These are phyloP conservation scores for Rhinolophus sinicus DNA, from an alignment of 2,113 vertebrate genomes.

Conservation along the genomic window DNA sequence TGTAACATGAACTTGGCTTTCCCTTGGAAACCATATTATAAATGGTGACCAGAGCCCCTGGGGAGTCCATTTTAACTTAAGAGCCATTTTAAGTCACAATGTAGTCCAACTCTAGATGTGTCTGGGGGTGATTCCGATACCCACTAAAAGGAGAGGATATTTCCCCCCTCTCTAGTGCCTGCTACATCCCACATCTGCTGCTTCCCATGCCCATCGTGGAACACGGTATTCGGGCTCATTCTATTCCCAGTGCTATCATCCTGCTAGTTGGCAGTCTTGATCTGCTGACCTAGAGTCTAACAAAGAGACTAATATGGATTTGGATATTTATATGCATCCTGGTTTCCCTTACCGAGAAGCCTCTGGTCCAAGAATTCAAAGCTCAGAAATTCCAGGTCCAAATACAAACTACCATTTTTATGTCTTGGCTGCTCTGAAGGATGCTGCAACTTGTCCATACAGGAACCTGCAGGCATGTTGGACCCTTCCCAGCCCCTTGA, in stretches of 20 bases:
- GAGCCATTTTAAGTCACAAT: background rate
- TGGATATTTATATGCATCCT: background rate
- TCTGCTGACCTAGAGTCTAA: conserved; percentile 17
- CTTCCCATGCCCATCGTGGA: background rate
- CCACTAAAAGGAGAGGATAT: background rate
- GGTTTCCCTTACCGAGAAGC: background rate
- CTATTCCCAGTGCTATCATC: background rate
- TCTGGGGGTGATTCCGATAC: background rate
- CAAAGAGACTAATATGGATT: background rate
- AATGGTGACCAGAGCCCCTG: background rate
- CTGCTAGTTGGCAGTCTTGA: background rate
- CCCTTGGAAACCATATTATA: background rate
- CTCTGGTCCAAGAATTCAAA: conserved; percentile 47
- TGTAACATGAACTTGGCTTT: conserved; percentile 7
- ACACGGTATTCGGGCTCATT: background rate
- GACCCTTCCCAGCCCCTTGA: background rate
- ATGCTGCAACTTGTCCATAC: conserved; percentile 53
- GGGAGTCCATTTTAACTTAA: background rate
- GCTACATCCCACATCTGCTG: background rate
- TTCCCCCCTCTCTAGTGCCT: background rate
- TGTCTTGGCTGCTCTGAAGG: conserved; percentile 7
- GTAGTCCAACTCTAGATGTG: background rate
- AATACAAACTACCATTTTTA: conserved; percentile 53
- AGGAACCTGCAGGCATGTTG: background rate
- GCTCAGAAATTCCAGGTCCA: conserved; percentile 52